Evolutionary conservation across 2,888 invertebrate species (phyloP), one percentile per base, ranked within the genome.

Genomic region (Himalopsyche kuldschensis): DNA sequence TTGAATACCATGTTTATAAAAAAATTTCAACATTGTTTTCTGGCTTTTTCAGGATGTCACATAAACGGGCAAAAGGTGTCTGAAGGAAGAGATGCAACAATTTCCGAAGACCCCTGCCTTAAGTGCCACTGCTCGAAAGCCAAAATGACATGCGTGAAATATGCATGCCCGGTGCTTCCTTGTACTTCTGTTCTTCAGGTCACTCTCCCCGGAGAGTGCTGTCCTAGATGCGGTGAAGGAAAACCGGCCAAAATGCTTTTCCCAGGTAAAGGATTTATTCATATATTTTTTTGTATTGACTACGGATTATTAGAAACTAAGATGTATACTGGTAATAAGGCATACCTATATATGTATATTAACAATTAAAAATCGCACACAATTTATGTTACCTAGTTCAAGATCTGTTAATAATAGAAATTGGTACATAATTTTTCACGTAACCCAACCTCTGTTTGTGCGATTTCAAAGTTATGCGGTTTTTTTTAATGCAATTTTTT

Each of bases 131-230:
- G 97, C 89, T 93, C 93, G 87, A 92, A 92, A 87, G 94, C 94
- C 17, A 92, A 93, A 81, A 90, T 97, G 87, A 94, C 94, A 20
- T 98, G 98, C 89, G 92, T 94, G 69, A 97, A 97, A 88, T 94
- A 94, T 84, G 96, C 97, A 0, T 98, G 98, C 88, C 97, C 98
- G 0, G 97, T 97, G 8, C 92, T 98, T 47, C 96, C 97, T 87
- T 98, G 98, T 89, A 94, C 95, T 6, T 90, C 90, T 0, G 91
- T 93, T 15, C 93, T 94, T 86, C 96, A 96, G 88, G 91, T 93
- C 84, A 94, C 94, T 81, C 93, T 94, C 35, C 92, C 94, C 0
- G 96, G 96, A 4, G 95, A 97, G 87, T 98, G 98, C 89, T 98
- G 98, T 88, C 93, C 89, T 78, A 90, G 89, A 86, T 94, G 90